Conservation (phyloP, 2,888 invertebrate genomes). For the Tiliacea aurago region DNA sequence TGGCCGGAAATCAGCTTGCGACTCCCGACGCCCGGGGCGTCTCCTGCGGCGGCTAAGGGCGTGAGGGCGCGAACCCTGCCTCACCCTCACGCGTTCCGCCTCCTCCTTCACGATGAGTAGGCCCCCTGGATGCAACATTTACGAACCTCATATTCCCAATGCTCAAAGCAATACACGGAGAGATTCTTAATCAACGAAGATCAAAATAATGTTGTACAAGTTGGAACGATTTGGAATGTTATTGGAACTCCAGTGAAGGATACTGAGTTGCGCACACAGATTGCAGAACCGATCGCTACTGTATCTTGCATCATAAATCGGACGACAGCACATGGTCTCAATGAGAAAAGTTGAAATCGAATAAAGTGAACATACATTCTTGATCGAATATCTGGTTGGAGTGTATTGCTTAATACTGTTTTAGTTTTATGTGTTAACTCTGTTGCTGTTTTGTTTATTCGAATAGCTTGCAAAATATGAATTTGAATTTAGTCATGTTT, state of each 20-base stretch:
- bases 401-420: constrained; percentile 34
- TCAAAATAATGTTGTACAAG: constrained; percentile 24
- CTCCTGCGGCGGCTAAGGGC: no score
- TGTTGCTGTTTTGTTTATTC: constrained; percentile 13
- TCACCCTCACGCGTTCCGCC: no score
- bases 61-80: no score
- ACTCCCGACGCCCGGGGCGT: no score
- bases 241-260: constrained; percentile 39
- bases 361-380: constrained; percentile 56
- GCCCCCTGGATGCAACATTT: neutral
- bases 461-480: constrained; percentile 9
- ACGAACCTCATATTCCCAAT: neutral
- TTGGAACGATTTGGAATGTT: constrained; percentile 30
- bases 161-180: neutral
- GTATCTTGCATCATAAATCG: constrained; percentile 68
- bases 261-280: constrained; percentile 50
- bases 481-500: neutral
- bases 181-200: constrained; percentile 42
- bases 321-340: constrained; percentile 61
- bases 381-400: constrained; percentile 28
- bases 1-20: no score
- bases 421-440: constrained; percentile 16
- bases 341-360: constrained; percentile 64
- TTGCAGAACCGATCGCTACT: constrained; percentile 59
- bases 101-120: no score